Conservation (phyloP, 2,113 vertebrate genomes). For the Cyprinodon brontotheroides region DNA sequence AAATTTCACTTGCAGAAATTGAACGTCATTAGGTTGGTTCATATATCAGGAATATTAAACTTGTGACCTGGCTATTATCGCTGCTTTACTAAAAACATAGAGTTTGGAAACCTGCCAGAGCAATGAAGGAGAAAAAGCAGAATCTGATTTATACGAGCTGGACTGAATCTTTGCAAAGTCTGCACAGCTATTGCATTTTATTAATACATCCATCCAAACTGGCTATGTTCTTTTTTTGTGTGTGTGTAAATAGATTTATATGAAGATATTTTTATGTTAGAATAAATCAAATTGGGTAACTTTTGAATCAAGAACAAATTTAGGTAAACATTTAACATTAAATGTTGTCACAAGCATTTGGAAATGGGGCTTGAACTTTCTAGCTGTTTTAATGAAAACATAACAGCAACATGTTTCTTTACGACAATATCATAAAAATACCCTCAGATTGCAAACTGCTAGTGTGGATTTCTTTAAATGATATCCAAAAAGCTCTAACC, state of each 20-base stretch:
- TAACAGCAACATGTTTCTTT: no score
- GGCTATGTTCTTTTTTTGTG: no score
- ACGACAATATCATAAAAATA: no score
- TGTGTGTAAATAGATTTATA: not conserved
- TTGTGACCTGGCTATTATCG: constrained; percentile 26
- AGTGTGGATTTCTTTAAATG: no score
- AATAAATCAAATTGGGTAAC: not conserved
- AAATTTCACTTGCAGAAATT: constrained; percentile 65
- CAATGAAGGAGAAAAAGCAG: not conserved
- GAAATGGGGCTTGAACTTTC: no score
- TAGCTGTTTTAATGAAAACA: no score
- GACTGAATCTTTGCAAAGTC: not conserved
- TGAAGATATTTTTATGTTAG: not conserved
- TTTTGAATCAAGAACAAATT: not conserved
- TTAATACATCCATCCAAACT: no score
- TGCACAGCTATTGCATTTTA: not conserved
- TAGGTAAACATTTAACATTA: not conserved
- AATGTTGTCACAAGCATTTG: no score
- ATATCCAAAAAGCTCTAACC: no score
- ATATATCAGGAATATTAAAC: constrained; percentile 48
- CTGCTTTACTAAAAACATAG: constrained; percentile 20
- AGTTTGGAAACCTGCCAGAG: constrained; percentile 9
- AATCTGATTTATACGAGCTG: not conserved
- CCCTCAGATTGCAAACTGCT: no score
- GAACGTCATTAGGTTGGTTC: constrained; percentile 53